A percentile compares a stretch with the other conserved stretches of the same genome.
Conservation (phyloP, 2,113 vertebrate genomes). For the Choloepus hoffmanni region DNA sequence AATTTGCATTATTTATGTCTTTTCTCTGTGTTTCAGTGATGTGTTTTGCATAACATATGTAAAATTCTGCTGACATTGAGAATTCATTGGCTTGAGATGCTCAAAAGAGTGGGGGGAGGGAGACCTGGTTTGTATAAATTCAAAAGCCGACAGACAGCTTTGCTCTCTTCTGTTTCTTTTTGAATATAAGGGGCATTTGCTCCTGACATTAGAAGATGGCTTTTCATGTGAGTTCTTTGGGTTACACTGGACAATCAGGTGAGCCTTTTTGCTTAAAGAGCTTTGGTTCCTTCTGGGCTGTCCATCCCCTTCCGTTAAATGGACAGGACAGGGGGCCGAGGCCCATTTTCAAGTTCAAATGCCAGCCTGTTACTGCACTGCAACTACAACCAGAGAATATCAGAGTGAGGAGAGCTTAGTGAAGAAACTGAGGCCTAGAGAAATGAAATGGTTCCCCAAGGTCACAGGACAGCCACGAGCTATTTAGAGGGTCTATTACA, state of each 20-base stretch:
- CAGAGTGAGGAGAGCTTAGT: background rate
- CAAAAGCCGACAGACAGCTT: slow-evolving; percentile 57
- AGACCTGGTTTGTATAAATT: slow-evolving; percentile 65
- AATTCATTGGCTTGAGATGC: slow-evolving; percentile 69
- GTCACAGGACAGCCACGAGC: background rate
- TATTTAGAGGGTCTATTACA: background rate
- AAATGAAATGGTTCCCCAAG: background rate
- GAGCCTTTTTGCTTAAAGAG: slow-evolving; percentile 23
- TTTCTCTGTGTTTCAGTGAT: slow-evolving; percentile 40
- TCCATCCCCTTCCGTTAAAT: background rate
- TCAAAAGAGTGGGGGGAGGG: slow-evolving; percentile 28
- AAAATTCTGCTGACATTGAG: slow-evolving; percentile 75
- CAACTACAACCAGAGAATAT: background rate
- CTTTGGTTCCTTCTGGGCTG: background rate
- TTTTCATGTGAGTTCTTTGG: background rate
- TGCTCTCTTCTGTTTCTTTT: slow-evolving; percentile 15
- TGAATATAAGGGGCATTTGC: background rate
- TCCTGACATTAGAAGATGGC: background rate
- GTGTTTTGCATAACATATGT: slow-evolving; percentile 76
- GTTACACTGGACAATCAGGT: background rate
- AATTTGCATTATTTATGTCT: slow-evolving; percentile 75
- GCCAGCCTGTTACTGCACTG: background rate
- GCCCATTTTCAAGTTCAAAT: background rate
- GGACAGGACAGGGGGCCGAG: background rate
- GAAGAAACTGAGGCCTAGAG: background rate